phyloP scores from a whole-genome alignment of 1,140 invertebrate species.

The Episyrphus balteatus region DNA sequence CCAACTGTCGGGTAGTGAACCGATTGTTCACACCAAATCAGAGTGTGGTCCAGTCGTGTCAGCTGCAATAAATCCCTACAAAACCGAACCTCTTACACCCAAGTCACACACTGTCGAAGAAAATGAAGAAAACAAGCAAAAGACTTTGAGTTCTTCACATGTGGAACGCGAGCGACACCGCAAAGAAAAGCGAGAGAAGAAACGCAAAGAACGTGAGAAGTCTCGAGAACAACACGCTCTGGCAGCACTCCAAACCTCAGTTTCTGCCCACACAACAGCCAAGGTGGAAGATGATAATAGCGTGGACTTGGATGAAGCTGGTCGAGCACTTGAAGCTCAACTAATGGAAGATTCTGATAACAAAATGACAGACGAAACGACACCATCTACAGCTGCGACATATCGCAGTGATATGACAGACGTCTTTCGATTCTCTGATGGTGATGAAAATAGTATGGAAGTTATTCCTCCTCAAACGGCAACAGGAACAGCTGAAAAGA shows the following conservation, averaged over 20 bases:
- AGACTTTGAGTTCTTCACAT: conserved; percentile 7
- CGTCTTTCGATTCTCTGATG: conserved; percentile 40
- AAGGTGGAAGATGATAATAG: conserved; percentile 59
- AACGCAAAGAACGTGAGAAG: conserved; percentile 48
- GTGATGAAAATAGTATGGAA: conserved; percentile 35
- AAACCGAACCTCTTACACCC: conserved; percentile 21
- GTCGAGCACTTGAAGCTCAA: conserved; percentile 66
- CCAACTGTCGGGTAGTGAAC: conserved; percentile 9
- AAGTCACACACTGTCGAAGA: conserved; percentile 17
- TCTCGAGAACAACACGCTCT: conserved; percentile 22
- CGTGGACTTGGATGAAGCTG: conserved; percentile 65
- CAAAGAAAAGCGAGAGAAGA: conserved; percentile 56
- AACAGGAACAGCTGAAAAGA: conserved; percentile 19
- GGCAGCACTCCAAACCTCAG: conserved; percentile 25
- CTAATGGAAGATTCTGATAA: conserved; percentile 50
- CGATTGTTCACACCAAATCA: conserved; percentile 10
- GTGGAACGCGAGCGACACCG: conserved; percentile 27
- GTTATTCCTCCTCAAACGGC: conserved; percentile 7
- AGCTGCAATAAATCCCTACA: conserved; percentile 30
- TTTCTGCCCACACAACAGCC: conserved; percentile 24
- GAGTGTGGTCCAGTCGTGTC: conserved; percentile 25
- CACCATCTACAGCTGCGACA: conserved; percentile 28
- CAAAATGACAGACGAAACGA: conserved; percentile 28
- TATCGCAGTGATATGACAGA: conserved; percentile 34
- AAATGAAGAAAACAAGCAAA: conserved; percentile 13